Conservation (phyloP, 2,113 vertebrate genomes). For the Butorides virescens region DNA sequence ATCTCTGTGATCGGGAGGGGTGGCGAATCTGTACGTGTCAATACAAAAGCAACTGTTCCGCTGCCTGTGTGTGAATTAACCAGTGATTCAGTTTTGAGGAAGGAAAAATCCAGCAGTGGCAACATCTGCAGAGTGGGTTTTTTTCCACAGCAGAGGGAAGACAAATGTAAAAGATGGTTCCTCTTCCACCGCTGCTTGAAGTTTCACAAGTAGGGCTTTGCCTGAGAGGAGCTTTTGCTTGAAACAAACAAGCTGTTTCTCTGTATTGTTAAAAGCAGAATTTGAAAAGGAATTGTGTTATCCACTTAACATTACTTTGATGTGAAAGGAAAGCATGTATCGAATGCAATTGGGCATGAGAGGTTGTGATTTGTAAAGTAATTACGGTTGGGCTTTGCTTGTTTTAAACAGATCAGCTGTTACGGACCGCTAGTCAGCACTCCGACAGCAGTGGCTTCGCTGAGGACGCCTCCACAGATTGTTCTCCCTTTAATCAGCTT, state of each 20-base stretch:
- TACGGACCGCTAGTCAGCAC: conserved; percentile 89
- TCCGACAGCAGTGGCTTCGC: conserved; percentile 98
- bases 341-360: neutral
- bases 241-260: neutral
- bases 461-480: conserved; percentile 87
- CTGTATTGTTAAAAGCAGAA: neutral
- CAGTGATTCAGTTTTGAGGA: neutral
- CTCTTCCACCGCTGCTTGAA: neutral
- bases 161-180: neutral
- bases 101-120: neutral
- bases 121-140: neutral
- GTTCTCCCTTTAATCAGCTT: conserved; percentile 75
- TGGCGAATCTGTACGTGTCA: neutral
- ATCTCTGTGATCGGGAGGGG: neutral
- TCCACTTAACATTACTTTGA: neutral
- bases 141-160: neutral
- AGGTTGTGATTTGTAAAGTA: neutral
- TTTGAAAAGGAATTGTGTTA: neutral
- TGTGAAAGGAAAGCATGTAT: neutral
- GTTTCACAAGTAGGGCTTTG: neutral
- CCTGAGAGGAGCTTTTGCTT: neutral
- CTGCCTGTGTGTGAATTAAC: neutral
- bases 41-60: neutral
- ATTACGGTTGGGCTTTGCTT: neutral
- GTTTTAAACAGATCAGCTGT: conserved; percentile 75